Evolutionary conservation across 2,797 vertebrate genomes (phyloP), one percentile per base, ranked within the genome.

Genomic region (Botia almorhae): DNA sequence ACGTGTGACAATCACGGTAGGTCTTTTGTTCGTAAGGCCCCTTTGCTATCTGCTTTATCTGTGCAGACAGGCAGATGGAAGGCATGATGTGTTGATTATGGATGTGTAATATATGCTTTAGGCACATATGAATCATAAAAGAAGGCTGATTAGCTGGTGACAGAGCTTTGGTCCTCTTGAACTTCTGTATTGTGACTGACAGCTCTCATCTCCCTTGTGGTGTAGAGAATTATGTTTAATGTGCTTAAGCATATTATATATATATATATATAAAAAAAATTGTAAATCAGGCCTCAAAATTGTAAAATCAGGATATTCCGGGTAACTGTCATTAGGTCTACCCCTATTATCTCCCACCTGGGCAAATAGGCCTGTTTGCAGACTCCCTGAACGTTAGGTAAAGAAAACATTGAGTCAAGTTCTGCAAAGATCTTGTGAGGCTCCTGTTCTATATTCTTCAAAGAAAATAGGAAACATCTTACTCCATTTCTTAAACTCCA

Each of bases 101-200:
- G 69, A 79, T 82, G 68, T 70, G 61, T 88, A 86, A 83, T 83
- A 87, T 88, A 77, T 81, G 86, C 69, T 90, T 88, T 76, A 87
- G 76, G 83, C 78, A 83, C 81, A 83, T 81, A 87, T 89, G 82
- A 60, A 67, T 72, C 43, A 55, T 63, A 77, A 70, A 77, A 69
- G 48, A 77, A 65, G 72, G 8, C 58, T 53, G 55, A 64, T 76
- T 72, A 60, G 78, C 76, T 67, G 71, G 64, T 79, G 65, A 63
- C 23, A 69, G 58, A 69, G 4, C 48, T 58, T 29, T 77, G 61
- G 48, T 53, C 14, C 69, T 16, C 12, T 39, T 14, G 50, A 74
- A 55, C 78, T 46, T 39, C 43, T 29, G 17, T 70, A 17, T 48
- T 7, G 23, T 80, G 55, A 48, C 11, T 74, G 63, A 73, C 61